phyloP scores from a whole-genome alignment of 2,888 invertebrate species.

The Dilophus febrilis region DNA sequence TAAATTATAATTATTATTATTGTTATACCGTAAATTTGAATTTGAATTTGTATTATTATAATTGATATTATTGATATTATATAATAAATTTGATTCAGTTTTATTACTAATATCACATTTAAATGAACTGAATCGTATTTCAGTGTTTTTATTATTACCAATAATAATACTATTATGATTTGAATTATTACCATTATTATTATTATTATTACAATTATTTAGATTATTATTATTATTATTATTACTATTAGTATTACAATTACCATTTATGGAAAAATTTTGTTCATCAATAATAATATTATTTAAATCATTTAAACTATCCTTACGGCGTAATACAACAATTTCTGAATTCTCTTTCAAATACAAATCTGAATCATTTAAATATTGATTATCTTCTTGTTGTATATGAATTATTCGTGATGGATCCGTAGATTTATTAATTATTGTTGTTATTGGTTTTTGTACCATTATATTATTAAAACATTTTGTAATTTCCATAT shows the following conservation, averaged over 20 bases:
- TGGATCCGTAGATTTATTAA: conserved; percentile 23
- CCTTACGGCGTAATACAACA: conserved; percentile 27
- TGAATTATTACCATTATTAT: too few relatives aligned
- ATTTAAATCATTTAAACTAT: conserved; percentile 13
- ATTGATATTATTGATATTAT: too few relatives aligned
- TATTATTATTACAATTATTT: too few relatives aligned
- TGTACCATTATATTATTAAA: neutral
- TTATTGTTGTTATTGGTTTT: neutral
- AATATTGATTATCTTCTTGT: conserved; percentile 2
- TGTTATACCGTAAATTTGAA: too few relatives aligned
- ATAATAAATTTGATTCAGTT: too few relatives aligned
- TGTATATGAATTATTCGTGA: conserved; percentile 22
- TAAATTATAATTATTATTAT: too few relatives aligned
- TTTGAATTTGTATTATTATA: too few relatives aligned
- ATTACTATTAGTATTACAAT: too few relatives aligned
- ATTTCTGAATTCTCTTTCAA: conserved; percentile 28
- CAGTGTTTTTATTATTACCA: neutral
- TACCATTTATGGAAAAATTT: conserved; percentile 4
- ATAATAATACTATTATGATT: neutral
- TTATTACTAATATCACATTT: neutral
- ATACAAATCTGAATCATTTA: conserved; percentile 22
- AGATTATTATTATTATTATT: too few relatives aligned
- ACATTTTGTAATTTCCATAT: neutral
- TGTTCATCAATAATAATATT: neutral
- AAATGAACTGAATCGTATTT: conserved; percentile 5